Evolutionary conservation across 2,888 invertebrate species (phyloP), one percentile per base, ranked within the genome.

Genomic region (Nemotelus pantherinus): DNA sequence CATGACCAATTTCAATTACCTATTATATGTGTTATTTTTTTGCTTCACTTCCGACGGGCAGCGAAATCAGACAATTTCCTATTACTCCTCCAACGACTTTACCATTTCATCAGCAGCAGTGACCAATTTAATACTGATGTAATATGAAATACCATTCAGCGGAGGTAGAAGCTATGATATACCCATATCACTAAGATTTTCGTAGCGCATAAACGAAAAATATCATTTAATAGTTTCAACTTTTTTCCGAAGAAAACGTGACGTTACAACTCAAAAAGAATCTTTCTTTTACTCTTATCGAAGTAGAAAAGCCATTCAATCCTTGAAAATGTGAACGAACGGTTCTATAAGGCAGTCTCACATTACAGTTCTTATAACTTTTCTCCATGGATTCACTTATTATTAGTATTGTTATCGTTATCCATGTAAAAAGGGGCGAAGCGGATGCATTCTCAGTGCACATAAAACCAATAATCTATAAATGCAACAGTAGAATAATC

Each of bases 161-260:
- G 57, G 25, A 10, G 7, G 3, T 25, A 57, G 57, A 25, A 25
- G 57, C 25, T 57, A 57, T 10, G 5, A 25, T 25, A 25, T 25
- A 25, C 25, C 25, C 9, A 63, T 63, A 63, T 43, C 43, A 63
- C 63, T 41, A 63, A 43, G 41, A 63, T 41, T 63, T 39, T 43
- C 63, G 43, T 63, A 39, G 39, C 63, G 10, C 48, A 25, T 47
- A 50, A 39, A 47, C 48, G 48, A 2, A 68, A 25, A 39, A 68
- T 50, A 25, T 68, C 68, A 50, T 68, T 68, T 68, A 68, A 68
- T 68, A 68, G 68, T 68, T 68, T 68, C 68, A 39, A 68, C 68
- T 50, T 50, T 68, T 25, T 25, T 25, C 39, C 48, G 39, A 39
- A 4, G 3, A 50, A 50, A 68, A 68, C 68, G 68, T 68, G 68